These are phyloP conservation scores for Schizopygopsis malacanthus DNA, from an alignment of 2,797 vertebrate genomes.

Conservation along the genomic window DNA sequence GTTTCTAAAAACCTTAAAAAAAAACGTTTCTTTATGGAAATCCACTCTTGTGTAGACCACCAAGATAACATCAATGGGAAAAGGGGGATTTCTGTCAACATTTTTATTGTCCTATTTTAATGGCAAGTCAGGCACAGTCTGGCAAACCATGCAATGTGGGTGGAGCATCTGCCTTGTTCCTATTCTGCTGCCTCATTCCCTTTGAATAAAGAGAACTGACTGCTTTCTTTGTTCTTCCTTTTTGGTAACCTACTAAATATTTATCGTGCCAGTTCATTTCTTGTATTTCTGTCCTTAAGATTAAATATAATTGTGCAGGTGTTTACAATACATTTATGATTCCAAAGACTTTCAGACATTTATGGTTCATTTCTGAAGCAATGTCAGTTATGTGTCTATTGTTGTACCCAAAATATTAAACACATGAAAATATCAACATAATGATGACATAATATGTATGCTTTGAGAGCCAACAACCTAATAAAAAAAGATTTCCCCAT, in stretches of 20 bases:
- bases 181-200: slow-evolving; percentile 40
- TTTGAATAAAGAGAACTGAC: slow-evolving; percentile 49
- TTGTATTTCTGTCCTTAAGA: neutral
- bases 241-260: slow-evolving; percentile 22
- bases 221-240: slow-evolving; percentile 34
- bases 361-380: neutral
- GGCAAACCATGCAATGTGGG: slow-evolving; percentile 41
- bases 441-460: neutral
- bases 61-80: neutral
- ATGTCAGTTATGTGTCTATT: neutral
- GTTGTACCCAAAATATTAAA: neutral
- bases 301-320: neutral
- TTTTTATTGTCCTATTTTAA: slow-evolving; percentile 18
- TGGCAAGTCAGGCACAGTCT: neutral
- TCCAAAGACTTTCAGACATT: neutral
- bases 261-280: neutral
- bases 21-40: neutral
- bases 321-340: neutral
- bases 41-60: neutral
- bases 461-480: neutral
- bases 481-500: neutral
- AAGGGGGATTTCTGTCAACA: neutral
- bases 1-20: neutral
- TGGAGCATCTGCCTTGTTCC: slow-evolving; percentile 41
- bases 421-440: neutral